These are phyloP conservation scores for Drosophila quadrilineata DNA, from an alignment of 1,140 invertebrate genomes.

Conservation along the genomic window DNA sequence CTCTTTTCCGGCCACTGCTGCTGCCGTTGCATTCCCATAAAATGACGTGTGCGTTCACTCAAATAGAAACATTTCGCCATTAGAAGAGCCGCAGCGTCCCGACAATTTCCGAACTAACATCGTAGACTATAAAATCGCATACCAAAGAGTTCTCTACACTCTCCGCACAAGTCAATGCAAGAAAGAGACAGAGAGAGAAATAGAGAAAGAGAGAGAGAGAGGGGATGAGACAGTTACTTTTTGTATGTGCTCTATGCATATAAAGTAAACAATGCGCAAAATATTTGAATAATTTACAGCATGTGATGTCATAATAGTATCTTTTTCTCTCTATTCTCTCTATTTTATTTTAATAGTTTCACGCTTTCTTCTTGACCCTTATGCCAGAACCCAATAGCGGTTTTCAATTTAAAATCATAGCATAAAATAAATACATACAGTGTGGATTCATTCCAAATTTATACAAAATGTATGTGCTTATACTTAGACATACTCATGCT, in stretches of 20 bases:
- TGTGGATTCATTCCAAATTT: no score
- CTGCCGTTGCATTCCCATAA: slow-evolving; percentile 52
- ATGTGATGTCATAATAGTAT: slow-evolving; percentile 71
- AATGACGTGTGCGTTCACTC: slow-evolving; percentile 65
- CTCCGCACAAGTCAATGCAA: no score
- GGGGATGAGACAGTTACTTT: no score
- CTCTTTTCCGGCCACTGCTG: slow-evolving; percentile 7
- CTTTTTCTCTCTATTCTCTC: no score
- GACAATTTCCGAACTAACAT: slow-evolving; percentile 22
- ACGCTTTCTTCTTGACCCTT: slow-evolving; percentile 49
- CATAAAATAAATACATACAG: slow-evolving; percentile 15
- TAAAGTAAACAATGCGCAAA: slow-evolving; percentile 47
- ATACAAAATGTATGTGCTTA: not conserved
- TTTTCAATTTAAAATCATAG: slow-evolving; percentile 1
- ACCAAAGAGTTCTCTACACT: slow-evolving; percentile 33
- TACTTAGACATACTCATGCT: not conserved
- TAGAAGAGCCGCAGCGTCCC: slow-evolving; percentile 27
- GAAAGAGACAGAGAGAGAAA: no score
- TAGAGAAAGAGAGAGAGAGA: no score
- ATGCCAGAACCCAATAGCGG: slow-evolving; percentile 19
- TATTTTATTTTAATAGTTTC: slow-evolving; percentile 37
- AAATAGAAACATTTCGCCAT: slow-evolving; percentile 71
- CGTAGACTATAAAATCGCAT: slow-evolving; percentile 34
- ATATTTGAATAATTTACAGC: slow-evolving; percentile 70
- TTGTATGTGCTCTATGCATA: slow-evolving; percentile 36